Conservation (phyloP, 2,888 invertebrate genomes). For the Spatulosminthurus flaviceps region DNA sequence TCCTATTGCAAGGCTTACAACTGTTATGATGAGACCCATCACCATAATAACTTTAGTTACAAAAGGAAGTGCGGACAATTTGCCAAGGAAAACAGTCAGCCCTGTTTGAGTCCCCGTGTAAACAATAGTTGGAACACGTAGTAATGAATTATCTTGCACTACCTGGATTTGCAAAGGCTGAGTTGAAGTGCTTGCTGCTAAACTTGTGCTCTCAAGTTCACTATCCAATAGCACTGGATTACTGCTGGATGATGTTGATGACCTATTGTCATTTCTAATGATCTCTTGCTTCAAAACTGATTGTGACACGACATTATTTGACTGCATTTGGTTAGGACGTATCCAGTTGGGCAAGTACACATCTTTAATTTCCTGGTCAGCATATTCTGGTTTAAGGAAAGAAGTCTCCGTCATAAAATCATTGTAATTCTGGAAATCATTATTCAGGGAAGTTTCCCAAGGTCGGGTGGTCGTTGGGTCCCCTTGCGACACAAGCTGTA, state of each 20-base stretch:
- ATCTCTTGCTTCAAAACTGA: too few relatives aligned
- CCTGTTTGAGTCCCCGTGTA: background rate
- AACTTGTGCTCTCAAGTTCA: background rate
- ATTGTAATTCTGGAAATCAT: too few relatives aligned
- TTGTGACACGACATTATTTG: too few relatives aligned
- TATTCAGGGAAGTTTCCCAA: too few relatives aligned
- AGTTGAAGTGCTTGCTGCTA: background rate
- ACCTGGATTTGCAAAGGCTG: background rate
- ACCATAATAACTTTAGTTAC: background rate
- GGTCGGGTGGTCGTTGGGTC: too few relatives aligned
- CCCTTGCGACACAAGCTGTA: too few relatives aligned
- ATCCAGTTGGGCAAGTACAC: too few relatives aligned
- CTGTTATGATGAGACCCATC: background rate
- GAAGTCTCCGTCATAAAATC: too few relatives aligned
- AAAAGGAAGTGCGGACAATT: background rate
- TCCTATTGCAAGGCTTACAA: background rate
- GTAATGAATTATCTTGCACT: background rate
- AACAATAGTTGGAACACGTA: background rate
- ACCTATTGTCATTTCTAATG: background rate
- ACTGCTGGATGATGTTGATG: background rate
- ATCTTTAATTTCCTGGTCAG: too few relatives aligned
- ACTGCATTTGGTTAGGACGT: too few relatives aligned
- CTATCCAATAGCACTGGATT: background rate
- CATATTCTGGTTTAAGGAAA: too few relatives aligned
- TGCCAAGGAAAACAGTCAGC: background rate